A percentile compares a stretch with the other conserved stretches of the same genome.
Evolutionary conservation across 2,888 invertebrate species (phyloP).

Genomic region (Desoria tigrina): DNA sequence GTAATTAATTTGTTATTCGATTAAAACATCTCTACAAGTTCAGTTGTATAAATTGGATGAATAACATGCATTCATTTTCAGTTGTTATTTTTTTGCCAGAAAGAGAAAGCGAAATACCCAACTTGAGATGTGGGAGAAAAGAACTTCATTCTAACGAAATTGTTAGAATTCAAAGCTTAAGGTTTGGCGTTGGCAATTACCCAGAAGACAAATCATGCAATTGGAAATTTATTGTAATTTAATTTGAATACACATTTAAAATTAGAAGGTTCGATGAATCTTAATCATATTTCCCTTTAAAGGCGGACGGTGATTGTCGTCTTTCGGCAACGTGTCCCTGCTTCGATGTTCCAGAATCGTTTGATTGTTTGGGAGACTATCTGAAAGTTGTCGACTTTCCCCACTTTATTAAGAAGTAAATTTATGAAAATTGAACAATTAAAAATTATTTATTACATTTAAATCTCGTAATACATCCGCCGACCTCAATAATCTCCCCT

Average conservation of each 20-base stretch:
- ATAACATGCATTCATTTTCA: no score
- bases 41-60: no score
- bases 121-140: slow-evolving; percentile 39
- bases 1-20: no score
- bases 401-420: slow-evolving; percentile 42
- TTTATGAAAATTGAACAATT: not conserved
- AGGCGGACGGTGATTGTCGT: slow-evolving; percentile 38
- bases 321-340: slow-evolving; percentile 43
- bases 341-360: slow-evolving; percentile 38
- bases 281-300: no score
- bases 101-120: no score
- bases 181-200: slow-evolving; percentile 37
- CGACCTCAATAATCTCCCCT: no score
- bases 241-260: not conserved
- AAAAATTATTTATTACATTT: not conserved
- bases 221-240: slow-evolving; percentile 45
- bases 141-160: slow-evolving; percentile 32
- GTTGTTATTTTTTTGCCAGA: no score
- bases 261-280: no score
- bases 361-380: slow-evolving; percentile 44
- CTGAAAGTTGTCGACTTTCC: slow-evolving; percentile 40
- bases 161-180: slow-evolving; percentile 38
- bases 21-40: no score
- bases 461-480: no score
- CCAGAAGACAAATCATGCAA: slow-evolving; percentile 42